Conservation (phyloP, 53 echinoderm and acorn worm species). For the Mesocentrotus franciscanus region DNA sequence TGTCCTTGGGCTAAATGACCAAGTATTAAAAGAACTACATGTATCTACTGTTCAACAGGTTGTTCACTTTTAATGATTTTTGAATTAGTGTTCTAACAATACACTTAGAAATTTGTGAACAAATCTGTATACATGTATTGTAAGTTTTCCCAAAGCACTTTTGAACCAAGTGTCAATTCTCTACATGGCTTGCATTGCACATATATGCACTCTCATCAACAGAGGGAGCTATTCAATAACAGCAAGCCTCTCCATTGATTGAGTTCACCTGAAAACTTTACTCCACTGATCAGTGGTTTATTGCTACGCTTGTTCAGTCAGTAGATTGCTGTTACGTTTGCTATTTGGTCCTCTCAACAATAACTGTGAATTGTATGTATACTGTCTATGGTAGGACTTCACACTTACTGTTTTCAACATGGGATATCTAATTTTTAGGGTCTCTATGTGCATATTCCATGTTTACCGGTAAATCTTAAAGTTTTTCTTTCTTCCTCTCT, state of each 20-base stretch:
- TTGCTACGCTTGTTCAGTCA: background rate
- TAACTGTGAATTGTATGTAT: no score
- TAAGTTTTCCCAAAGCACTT: background rate
- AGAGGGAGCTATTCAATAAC: slow-evolving; percentile 8
- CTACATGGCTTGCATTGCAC: background rate
- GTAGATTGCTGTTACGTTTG: background rate
- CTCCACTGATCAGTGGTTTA: no score
- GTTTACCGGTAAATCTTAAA: no score
- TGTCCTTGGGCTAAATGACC: background rate
- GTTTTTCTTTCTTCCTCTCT: no score
- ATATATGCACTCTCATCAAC: background rate
- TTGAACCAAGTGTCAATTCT: background rate
- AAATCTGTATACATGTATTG: background rate
- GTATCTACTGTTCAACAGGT: background rate
- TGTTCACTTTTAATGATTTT: background rate
- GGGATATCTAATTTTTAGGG: no score
- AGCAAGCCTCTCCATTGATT: background rate
- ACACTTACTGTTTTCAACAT: no score
- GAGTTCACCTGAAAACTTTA: background rate
- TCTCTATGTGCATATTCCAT: no score
- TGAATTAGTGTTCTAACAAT: no score
- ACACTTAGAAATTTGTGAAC: no score
- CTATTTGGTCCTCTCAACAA: no score
- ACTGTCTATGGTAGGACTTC: no score
- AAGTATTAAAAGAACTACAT: background rate